Evolutionary conservation across 2,888 invertebrate species (phyloP).

Genomic region (Heliconius aoede): DNA sequence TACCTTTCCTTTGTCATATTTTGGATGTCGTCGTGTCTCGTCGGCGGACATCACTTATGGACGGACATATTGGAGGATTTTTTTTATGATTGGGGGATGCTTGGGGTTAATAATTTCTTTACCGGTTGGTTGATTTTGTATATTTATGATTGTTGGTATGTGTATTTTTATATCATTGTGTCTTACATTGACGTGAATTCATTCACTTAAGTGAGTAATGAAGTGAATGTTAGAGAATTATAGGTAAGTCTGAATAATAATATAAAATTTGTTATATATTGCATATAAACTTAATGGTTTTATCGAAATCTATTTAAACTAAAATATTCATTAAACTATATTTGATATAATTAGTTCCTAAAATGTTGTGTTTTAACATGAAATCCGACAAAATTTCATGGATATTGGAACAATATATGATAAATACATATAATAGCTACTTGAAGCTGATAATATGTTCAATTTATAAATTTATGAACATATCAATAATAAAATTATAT

Average conservation of each 20-base stretch:
- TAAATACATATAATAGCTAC: conserved; percentile 8
- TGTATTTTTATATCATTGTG: background rate
- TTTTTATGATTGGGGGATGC: background rate
- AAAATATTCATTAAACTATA: background rate
- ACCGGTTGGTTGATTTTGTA: background rate
- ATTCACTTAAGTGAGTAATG: background rate
- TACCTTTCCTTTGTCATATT: conserved; percentile 14
- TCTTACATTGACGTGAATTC: background rate
- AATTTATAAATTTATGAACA: background rate
- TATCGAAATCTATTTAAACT: background rate
- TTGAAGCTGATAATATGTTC: conserved; percentile 1
- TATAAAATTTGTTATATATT: background rate
- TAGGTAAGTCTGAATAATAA: no score
- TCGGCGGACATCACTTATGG: background rate
- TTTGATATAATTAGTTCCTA: background rate
- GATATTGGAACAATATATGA: background rate
- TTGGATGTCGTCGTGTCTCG: background rate
- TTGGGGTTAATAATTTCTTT: conserved; percentile 1
- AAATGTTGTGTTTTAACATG: background rate
- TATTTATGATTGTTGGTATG: background rate
- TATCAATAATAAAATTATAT: background rate
- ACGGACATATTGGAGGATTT: background rate
- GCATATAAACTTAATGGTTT: background rate
- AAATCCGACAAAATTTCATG: background rate
- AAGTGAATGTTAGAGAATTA: no score